A percentile compares a stretch with the other conserved stretches of the same genome.
phyloP scores from a whole-genome alignment of 1,140 invertebrate genomes.

The Eurosta solidaginis region DNA sequence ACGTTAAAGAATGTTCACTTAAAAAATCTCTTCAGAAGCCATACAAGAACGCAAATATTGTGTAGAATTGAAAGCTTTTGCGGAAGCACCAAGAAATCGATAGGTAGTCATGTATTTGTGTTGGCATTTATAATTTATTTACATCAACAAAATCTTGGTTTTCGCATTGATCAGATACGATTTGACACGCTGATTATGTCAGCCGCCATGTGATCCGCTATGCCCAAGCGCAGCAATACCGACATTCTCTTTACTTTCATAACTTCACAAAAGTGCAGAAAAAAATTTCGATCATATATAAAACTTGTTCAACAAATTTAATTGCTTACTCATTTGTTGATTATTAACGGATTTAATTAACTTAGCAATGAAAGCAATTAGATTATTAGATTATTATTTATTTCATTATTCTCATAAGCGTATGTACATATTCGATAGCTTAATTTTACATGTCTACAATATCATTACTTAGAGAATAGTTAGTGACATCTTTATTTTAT shows the following conservation, averaged over 20 bases:
- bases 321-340: too few species aligned
- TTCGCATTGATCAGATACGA: background rate
- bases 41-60: background rate
- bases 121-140: background rate
- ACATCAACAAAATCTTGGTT: background rate
- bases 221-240: background rate
- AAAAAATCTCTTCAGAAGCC: constrained; percentile 22
- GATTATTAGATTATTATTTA: too few species aligned
- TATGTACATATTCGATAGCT: too few species aligned
- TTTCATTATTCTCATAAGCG: too few species aligned
- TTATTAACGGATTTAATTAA: too few species aligned
- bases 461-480: too few species aligned
- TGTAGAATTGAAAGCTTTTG: constrained; percentile 1
- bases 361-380: too few species aligned
- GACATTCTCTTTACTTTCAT: background rate
- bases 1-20: too few species aligned
- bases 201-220: background rate
- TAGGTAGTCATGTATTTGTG: background rate
- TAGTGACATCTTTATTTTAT: too few species aligned
- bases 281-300: too few species aligned
- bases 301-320: too few species aligned
- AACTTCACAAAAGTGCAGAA: background rate
- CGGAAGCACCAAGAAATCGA: constrained; percentile 1
- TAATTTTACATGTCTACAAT: too few species aligned
- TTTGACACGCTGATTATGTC: background rate